These are phyloP conservation scores for Trichomycterus rosablanca DNA, from an alignment of 2,113 vertebrate genomes.

Conservation along the genomic window DNA sequence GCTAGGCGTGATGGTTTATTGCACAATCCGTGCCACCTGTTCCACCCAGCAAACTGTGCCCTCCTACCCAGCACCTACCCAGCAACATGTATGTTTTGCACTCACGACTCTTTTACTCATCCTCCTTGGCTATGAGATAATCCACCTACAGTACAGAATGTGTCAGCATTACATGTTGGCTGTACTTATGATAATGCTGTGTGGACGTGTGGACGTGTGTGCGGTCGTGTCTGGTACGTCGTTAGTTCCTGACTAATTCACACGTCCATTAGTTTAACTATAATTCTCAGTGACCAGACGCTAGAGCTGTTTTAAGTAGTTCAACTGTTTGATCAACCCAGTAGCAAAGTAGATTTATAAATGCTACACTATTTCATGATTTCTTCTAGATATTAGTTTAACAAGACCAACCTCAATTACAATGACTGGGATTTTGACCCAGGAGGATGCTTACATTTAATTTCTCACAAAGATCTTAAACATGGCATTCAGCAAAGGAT, in stretches of 20 bases:
- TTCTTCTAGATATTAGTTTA: too few species aligned
- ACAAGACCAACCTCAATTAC: too few species aligned
- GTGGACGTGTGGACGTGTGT: not conserved
- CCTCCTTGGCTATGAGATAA: conserved; percentile 26
- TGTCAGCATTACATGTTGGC: conserved; percentile 6
- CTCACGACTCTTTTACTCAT: conserved; percentile 45
- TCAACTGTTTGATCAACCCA: too few species aligned
- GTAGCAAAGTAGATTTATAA: too few species aligned
- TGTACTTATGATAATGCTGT: not conserved
- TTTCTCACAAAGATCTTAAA: too few species aligned
- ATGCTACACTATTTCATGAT: too few species aligned
- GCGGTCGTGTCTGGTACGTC: conserved; percentile 12
- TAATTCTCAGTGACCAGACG: too few species aligned
- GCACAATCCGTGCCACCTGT: conserved; percentile 24
- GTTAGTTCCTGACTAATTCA: conserved; percentile 27
- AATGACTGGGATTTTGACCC: too few species aligned
- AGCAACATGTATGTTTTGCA: conserved; percentile 23
- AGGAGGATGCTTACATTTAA: too few species aligned
- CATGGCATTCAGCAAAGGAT: too few species aligned
- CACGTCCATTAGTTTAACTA: too few species aligned
- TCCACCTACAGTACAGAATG: conserved; percentile 33
- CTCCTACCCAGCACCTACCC: conserved; percentile 20
- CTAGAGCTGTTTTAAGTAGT: too few species aligned
- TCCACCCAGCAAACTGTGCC: conserved; percentile 35
- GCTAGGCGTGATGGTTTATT: conserved; percentile 4